A percentile compares a stretch with the other conserved stretches of the same genome.
phyloP scores from a whole-genome alignment of 37 sponge, comb jelly and placozoan species.

The Oopsacas minuta region DNA sequence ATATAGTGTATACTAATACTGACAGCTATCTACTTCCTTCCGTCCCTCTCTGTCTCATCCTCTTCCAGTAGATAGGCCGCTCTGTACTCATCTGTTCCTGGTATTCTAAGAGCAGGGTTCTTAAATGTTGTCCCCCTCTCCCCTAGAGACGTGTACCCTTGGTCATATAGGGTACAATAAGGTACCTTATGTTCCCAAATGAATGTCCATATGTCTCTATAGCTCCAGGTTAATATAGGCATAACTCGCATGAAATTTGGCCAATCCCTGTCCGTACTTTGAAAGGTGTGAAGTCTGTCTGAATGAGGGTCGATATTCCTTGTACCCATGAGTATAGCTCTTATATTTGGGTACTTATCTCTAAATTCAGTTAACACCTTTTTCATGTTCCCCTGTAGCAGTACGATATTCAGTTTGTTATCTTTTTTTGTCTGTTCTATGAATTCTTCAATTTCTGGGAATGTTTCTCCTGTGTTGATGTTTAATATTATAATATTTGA shows the following conservation, averaged over 20 bases:
- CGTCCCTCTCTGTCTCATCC: constrained; percentile 60
- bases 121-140: constrained; percentile 42
- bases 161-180: constrained; percentile 80
- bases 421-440: constrained; percentile 10
- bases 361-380: background rate
- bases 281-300: constrained; percentile 38
- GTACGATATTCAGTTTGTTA: background rate
- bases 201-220: constrained; percentile 68
- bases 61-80: constrained; percentile 75
- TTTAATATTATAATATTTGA: constrained; percentile 44
- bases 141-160: constrained; percentile 91
- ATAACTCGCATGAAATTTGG: constrained; percentile 75
- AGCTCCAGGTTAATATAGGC: constrained; percentile 70
- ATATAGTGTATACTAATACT: background rate
- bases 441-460: constrained; percentile 63
- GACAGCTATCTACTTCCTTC: constrained; percentile 13
- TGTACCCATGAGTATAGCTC: constrained; percentile 84
- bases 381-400: background rate
- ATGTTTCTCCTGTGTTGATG: constrained; percentile 31
- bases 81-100: constrained; percentile 23
- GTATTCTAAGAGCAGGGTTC: constrained; percentile 52
- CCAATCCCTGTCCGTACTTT: constrained; percentile 63
- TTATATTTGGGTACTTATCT: constrained; percentile 35
- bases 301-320: constrained; percentile 69
- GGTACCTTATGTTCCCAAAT: constrained; percentile 46